Base-by-base conservation (phyloP, 1,140 invertebrate genomes). In the Drosophila ercepeae region DNA sequence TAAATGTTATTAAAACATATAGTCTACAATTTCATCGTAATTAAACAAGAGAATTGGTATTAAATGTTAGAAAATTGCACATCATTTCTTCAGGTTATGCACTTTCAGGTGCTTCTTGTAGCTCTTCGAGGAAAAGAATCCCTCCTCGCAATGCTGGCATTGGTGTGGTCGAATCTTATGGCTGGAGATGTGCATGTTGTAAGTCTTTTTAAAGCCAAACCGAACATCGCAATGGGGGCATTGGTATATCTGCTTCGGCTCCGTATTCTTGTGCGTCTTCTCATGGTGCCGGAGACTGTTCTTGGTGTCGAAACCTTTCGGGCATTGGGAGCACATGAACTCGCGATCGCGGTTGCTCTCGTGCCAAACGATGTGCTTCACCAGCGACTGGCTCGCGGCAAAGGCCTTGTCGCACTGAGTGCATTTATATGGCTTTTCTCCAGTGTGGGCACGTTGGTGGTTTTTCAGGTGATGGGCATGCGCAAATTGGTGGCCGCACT, bases 361-460 rank as follows among this genome's bases (percentile, higher is more conserved):
- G 21, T 73, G 69, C 69, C 69, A 73, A 7, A 49, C 19, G 1
- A 34, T 39, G 36, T 73, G 69, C 23, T 73, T 73, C 7, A 44
- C 48, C 2, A 73, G 21, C 4, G 69, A 73, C 45, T 73, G 69
- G 39, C 72, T 73, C 3, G 69, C 58, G n/a, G 68, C 45, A 27
- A 73, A 73, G 7, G 49, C 11, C 21, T 54, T 73, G 4, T 19
- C 57, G 5, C 69, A 73, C 14, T 61, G 19, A 0, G 32, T 45
- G 23, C 69, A 73, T 21, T 72, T 50, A 34, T 72, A 72, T 8
- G 69, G 69, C 44, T 71, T 71, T n/a, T 72, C 69, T 3, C 69
- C 69, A 2, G 69, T 72, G 14, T 72, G 69, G 11, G 60, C 58
- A 9, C 69, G 69, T 1, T 49, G 4, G 14, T 72, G 69, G 13